These are phyloP conservation scores for Anastatus disparis DNA, from an alignment of 1,140 invertebrate genomes.

Conservation along the genomic window DNA sequence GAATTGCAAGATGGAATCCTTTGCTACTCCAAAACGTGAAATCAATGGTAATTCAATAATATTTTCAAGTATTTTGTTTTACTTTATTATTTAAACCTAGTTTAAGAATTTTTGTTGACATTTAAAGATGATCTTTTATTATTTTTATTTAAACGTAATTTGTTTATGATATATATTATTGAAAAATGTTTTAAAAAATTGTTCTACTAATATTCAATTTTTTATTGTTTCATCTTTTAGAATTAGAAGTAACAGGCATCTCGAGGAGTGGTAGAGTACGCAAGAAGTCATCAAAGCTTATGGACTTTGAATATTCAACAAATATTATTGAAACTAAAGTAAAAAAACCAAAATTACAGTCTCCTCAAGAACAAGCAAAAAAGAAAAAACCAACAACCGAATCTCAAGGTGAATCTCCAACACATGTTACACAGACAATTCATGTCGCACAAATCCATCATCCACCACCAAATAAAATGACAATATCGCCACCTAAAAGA, in stretches of 20 bases:
- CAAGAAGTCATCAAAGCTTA: conserved; percentile 95
- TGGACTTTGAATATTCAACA: conserved; percentile 91
- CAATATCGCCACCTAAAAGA: not conserved
- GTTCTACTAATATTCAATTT: not conserved
- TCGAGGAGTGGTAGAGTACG: conserved; percentile 88
- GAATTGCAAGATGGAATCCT: conserved; percentile 19
- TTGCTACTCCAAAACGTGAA: conserved; percentile 26
- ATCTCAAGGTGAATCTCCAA: conserved; percentile 11
- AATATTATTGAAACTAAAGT: conserved; percentile 70
- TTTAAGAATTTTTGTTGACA: not conserved
- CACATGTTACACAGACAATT: conserved; percentile 34
- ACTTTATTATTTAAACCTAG: not conserved
- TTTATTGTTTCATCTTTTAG: conserved; percentile 57
- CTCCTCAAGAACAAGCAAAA: conserved; percentile 54
- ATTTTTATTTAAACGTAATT: not conserved
- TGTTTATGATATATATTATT: not conserved
- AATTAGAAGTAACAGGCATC: conserved; percentile 84
- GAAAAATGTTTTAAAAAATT: not conserved
- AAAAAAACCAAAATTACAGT: conserved; percentile 59
- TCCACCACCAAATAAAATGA: conserved; percentile 26
- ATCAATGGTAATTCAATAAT: conserved; percentile 31
- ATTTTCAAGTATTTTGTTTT: not conserved
- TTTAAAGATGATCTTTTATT: not conserved
- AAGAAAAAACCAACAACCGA: conserved; percentile 27
- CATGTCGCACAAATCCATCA: conserved; percentile 46